phyloP scores from a whole-genome alignment of 2,888 invertebrate genomes.

The Ichneumoninae sp. region DNA sequence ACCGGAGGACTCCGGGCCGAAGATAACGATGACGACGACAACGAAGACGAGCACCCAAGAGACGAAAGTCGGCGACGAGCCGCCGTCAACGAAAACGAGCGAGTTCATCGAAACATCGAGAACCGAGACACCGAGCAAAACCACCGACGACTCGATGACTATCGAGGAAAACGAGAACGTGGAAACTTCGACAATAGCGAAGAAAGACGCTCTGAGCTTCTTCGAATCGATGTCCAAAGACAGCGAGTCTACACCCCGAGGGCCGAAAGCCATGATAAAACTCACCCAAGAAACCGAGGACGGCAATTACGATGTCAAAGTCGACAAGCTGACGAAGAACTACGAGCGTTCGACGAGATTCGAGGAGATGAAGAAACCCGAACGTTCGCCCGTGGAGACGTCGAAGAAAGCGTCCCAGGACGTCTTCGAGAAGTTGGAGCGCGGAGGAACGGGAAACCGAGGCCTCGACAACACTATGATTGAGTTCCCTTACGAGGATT shows the following conservation, averaged over 20 bases:
- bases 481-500: conserved; percentile 82
- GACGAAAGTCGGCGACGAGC: conserved; percentile 65
- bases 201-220: conserved; percentile 88
- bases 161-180: conserved; percentile 83
- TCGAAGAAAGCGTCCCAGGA: conserved; percentile 80
- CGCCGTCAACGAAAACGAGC: conserved; percentile 66
- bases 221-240: conserved; percentile 88
- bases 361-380: conserved; percentile 78
- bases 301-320: conserved; percentile 80
- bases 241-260: conserved; percentile 80
- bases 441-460: conserved; percentile 72
- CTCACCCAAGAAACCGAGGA: conserved; percentile 76
- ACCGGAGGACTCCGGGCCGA: conserved; percentile 54
- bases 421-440: conserved; percentile 80
- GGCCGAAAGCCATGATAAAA: conserved; percentile 84
- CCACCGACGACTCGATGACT: conserved; percentile 35
- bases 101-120: conserved; percentile 64
- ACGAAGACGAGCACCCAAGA: conserved; percentile 65
- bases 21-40: conserved; percentile 64
- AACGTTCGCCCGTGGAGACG: conserved; percentile 73
- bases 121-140: conserved; percentile 57
- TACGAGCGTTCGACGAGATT: conserved; percentile 81
- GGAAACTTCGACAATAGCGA: conserved; percentile 87
- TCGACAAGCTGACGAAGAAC: conserved; percentile 81
- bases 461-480: conserved; percentile 82